phyloP scores from a whole-genome alignment of 1,140 invertebrate genomes.

The Zaprionus kolodkinae region DNA sequence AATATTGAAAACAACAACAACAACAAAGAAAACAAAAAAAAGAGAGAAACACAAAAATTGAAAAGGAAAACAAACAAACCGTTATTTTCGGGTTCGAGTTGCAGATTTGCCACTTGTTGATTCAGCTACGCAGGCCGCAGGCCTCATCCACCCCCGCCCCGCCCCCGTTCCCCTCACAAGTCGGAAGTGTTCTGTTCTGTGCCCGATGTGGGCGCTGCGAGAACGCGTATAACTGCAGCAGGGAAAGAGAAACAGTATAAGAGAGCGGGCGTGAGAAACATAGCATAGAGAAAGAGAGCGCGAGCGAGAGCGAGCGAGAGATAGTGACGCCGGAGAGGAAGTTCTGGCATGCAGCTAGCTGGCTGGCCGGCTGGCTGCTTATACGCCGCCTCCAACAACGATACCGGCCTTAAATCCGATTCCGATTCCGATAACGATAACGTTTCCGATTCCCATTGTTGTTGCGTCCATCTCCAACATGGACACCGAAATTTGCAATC shows the following conservation, averaged over 20 bases:
- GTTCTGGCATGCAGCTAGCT: constrained; percentile 62
- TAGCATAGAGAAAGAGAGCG: constrained; percentile 1
- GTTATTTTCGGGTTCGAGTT: neutral
- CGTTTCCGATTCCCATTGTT: too few species aligned
- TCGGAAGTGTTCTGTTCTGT: constrained; percentile 8
- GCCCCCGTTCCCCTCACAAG: neutral
- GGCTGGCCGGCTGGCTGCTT: constrained; percentile 59
- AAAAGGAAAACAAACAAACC: neutral
- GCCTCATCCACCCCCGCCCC: neutral
- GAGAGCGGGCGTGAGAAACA: neutral
- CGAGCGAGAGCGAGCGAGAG: constrained; percentile 9
- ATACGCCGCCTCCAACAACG: constrained; percentile 38
- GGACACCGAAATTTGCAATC: constrained; percentile 61
- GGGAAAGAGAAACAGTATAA: neutral
- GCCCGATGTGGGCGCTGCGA: constrained; percentile 33
- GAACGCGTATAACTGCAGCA: constrained; percentile 20
- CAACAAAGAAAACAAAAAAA: neutral
- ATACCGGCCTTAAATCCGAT: neutral
- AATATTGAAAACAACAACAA: neutral
- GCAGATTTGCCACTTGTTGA: constrained; percentile 34
- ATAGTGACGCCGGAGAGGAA: constrained; percentile 21
- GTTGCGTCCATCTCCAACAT: constrained; percentile 33
- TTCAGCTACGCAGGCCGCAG: neutral
- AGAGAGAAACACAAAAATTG: neutral
- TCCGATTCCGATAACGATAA: neutral